Evolutionary conservation across 2,113 vertebrate genomes (phyloP), one percentile per base, ranked within the genome.

Genomic region (Apistogramma diplotaenia): DNA sequence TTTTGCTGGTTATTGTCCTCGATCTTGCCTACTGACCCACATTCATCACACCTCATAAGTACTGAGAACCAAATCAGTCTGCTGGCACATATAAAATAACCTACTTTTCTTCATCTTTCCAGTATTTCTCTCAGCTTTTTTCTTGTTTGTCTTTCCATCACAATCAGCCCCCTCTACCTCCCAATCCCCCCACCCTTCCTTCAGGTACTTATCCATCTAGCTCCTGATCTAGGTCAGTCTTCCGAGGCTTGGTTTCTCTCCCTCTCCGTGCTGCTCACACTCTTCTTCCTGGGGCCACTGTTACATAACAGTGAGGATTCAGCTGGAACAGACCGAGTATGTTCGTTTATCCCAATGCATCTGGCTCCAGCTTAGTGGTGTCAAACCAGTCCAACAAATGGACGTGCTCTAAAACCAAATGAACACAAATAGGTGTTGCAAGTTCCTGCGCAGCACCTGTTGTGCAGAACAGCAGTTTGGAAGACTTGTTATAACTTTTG

Each of bases 271-370:
- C 78, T 43, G 76, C 79, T 72, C 77, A 16, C 82, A 13, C 89
- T 86, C 83, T 87, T 77, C 73, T 56, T 76, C 61, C 82, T 59
- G 56, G 85, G 60, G 87, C 81, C 82, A 61, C 43, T 60, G 82
- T 94, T 93, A 93, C 83, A 59, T 94, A 94, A 93, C 81, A 73
- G 59, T 5, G 71, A 86, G 92, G 91, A 93, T 91, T 92, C 87
- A 89, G 77, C 85, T 60, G 77, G 86, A 88, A 90, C 83, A 85
- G 58, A 35, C 81, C 84, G 76, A 33, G 58, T 85, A 78, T 81
- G 76, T 86, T 85, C 74, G 73, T 61, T 84, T 88, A 53, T 65
- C 58, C 74, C 43, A 59, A 87, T 79, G 85, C 85, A 89, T 92
- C 81, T 90, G 87, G 80, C 51, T 75, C n/a, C 57, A 56, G 87